Conservation (phyloP, 2,888 invertebrate species). For the Drosophila tripunctata region DNA sequence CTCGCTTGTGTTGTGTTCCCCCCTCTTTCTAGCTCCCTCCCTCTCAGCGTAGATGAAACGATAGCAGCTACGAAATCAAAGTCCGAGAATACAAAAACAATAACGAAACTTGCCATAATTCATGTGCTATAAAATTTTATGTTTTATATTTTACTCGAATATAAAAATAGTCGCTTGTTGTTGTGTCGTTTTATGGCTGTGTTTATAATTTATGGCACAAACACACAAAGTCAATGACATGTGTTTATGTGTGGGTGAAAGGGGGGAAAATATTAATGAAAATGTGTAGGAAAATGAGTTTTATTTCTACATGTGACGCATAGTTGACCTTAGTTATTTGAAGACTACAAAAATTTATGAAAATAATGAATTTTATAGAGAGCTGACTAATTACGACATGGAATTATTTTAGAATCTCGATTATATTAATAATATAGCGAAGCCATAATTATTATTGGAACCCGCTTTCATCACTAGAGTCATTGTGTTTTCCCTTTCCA, state of each 20-base stretch:
- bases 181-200: slow-evolving; percentile 46
- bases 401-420: too few species aligned
- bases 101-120: slow-evolving; percentile 46
- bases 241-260: slow-evolving; percentile 4
- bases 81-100: slow-evolving; percentile 25
- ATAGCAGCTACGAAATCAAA: slow-evolving; percentile 38
- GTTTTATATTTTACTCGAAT: slow-evolving; percentile 39
- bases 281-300: slow-evolving; percentile 43
- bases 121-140: slow-evolving; percentile 42
- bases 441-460: too few species aligned
- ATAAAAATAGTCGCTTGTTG: slow-evolving; percentile 49
- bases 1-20: too few species aligned
- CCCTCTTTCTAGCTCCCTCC: too few species aligned
- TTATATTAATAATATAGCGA: too few species aligned
- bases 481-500: too few species aligned
- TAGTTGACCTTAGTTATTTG: slow-evolving; percentile 47
- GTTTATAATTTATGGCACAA: slow-evolving; percentile 61
- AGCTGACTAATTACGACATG: slow-evolving; percentile 35
- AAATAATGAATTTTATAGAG: not conserved
- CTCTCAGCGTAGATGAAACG: slow-evolving; percentile 5
- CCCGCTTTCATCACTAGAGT: too few species aligned
- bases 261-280: slow-evolving; percentile 24
- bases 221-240: slow-evolving; percentile 65
- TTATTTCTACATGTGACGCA: slow-evolving; percentile 38
- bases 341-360: slow-evolving; percentile 10